Base-by-base conservation (phyloP, 2,113 vertebrate species). In the Albula glossodonta region DNA sequence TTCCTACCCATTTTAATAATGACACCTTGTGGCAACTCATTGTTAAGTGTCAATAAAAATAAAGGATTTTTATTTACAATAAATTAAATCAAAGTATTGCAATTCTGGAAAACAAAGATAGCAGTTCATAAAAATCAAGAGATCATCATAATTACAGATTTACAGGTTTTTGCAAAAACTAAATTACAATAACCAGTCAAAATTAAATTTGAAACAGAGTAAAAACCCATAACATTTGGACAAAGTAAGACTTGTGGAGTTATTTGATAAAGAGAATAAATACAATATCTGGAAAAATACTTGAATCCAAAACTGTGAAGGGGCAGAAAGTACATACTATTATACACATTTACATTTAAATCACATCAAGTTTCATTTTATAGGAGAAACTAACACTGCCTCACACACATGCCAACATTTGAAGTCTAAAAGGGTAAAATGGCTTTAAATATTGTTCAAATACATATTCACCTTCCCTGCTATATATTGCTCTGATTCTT, bases 201-300 rank as follows among this genome's bases (percentile, higher is more conserved):
- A 88, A 82, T 51, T 5, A 88, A 84, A 53, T 83, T n/a, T 9
- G 70, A 22, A 31, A 74, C 6, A 85, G 89, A 85, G n/a, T 82
- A 19, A n/a, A 93, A 89, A 91, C 90, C 90, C 66, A 56, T 41
- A 66, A 2, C 51, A 80, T 66, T 60, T 51, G 84, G 56, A 66
- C 52, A 78, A 15, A 11, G 51, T 19, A 48, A 22, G 49, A 84
- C 74, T 17, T 19, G 50, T 56, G 51, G 50, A 78, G 56, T 80
- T 15, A 49, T 48, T 78, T 17, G 8, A 74, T 88, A 90, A 92
- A 89, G 88, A 87, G 86, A 92, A 89, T 91, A 70, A 91, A 90
- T 85, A 90, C 89, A 84, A 87, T 89, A 91, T 91, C 91, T 91
- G 89, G 89, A 90, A 85, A 93, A 92, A 91, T 88, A 91, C 87